Percentiles rank a stretch among this genome's conserved stretches.
These are phyloP conservation scores for Falco concolor DNA, from an alignment of 2,797 vertebrate genomes.

Conservation along the genomic window DNA sequence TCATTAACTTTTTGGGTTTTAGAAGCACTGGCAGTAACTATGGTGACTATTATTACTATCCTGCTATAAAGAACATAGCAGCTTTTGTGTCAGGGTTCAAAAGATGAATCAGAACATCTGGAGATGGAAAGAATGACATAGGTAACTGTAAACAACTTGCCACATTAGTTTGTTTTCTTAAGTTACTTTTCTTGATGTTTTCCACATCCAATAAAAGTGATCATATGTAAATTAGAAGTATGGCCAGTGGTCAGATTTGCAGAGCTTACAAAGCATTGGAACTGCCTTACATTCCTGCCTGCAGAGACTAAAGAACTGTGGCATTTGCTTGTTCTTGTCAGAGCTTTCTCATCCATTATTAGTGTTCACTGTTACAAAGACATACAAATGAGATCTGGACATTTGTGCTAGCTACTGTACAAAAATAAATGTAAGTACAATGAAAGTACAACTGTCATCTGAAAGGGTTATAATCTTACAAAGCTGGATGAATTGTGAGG, in stretches of 20 bases:
- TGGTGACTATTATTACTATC: not conserved
- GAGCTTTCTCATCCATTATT: not conserved
- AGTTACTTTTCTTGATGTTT: not conserved
- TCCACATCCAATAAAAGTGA: not conserved
- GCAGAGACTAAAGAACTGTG: not conserved
- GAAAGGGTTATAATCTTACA: not conserved
- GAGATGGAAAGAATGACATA: not conserved
- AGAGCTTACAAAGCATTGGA: not conserved
- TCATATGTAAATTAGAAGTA: not conserved
- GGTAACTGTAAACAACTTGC: not conserved
- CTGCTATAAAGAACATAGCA: not conserved
- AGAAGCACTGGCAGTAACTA: not conserved
- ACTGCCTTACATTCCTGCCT: not conserved
- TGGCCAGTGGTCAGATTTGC: not conserved
- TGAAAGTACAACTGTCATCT: not conserved
- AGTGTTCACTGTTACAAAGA: not conserved
- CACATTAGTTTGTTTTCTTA: not conserved
- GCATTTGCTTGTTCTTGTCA: not conserved
- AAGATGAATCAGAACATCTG: not conserved
- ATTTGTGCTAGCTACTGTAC: not conserved
- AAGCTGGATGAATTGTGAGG: not conserved
- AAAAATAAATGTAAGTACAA: not conserved
- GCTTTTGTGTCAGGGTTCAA: not conserved
- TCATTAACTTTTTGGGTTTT: not conserved
- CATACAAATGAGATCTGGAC: not conserved